Conservation (phyloP, 2,113 vertebrate genomes). For the Phylloscopus whistleri region DNA sequence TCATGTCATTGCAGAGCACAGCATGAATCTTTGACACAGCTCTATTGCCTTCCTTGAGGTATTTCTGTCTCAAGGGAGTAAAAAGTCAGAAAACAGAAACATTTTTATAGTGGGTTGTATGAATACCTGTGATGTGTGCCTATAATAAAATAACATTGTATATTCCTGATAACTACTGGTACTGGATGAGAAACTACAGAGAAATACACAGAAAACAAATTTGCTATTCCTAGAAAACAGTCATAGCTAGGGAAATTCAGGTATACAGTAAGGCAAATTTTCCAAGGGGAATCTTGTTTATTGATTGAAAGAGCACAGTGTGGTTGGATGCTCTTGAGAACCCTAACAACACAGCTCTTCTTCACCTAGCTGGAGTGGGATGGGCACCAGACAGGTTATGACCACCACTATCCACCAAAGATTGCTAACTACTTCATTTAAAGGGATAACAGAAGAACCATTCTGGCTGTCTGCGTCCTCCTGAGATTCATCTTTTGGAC, state of each 20-base stretch:
- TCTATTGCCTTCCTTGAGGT: not conserved
- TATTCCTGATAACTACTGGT: not conserved
- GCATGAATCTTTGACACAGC: not conserved
- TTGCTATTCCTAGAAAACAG: not conserved
- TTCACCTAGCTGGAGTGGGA: not conserved
- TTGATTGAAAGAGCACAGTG: not conserved
- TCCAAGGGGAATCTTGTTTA: not conserved
- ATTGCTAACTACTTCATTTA: not conserved
- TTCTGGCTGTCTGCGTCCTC: not conserved
- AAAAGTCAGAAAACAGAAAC: not conserved
- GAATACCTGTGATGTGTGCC: not conserved
- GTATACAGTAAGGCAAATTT: not conserved
- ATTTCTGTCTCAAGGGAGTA: not conserved
- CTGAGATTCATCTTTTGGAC: not conserved
- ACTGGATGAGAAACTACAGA: not conserved
- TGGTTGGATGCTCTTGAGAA: not conserved
- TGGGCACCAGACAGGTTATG: not conserved
- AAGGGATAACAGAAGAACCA: not conserved
- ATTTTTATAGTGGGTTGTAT: not conserved
- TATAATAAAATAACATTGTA: not conserved
- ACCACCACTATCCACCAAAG: not conserved
- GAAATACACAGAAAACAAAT: not conserved
- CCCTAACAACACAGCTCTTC: not conserved
- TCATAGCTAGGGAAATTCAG: not conserved
- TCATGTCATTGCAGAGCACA: not conserved